Percentiles rank a stretch among this genome's conserved stretches.
phyloP scores from a whole-genome alignment of 2,888 invertebrate species.

The Scrobipalpa atriplicella region DNA sequence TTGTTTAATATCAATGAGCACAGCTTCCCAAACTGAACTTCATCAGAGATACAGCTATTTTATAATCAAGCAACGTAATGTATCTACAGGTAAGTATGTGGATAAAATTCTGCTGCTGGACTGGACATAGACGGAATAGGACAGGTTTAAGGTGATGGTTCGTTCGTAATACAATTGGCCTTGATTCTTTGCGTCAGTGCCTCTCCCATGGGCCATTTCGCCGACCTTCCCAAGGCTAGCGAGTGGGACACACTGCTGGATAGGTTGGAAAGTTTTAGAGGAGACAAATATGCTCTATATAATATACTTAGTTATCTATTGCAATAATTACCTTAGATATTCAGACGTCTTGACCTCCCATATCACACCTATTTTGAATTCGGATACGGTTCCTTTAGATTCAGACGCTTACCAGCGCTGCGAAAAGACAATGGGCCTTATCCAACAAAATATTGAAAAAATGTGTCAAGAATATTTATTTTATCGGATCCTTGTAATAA shows the following conservation, averaged over 20 bases:
- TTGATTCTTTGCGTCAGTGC: constrained; percentile 60
- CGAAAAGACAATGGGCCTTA: not conserved
- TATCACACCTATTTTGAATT: too few relatives aligned
- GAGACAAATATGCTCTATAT: too few relatives aligned
- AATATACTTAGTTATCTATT: too few relatives aligned
- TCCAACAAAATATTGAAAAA: not conserved
- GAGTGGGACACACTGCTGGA: constrained; percentile 15
- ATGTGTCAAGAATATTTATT: not conserved
- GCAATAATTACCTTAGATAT: too few relatives aligned
- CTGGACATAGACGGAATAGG: not conserved
- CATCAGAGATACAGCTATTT: too few relatives aligned
- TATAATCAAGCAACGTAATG: not conserved
- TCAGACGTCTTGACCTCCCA: too few relatives aligned
- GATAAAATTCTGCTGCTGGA: too few relatives aligned
- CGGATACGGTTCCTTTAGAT: too few relatives aligned
- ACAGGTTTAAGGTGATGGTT: constrained; percentile 35
- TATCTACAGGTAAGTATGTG: not conserved
- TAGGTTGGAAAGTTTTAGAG: not conserved
- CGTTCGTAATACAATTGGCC: constrained; percentile 50
- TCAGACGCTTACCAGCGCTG: too few relatives aligned
- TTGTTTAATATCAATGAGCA: too few relatives aligned
- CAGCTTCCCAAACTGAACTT: too few relatives aligned
- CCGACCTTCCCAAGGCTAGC: constrained; percentile 48
- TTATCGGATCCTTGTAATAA: too few relatives aligned
- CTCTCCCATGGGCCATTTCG: constrained; percentile 60